Evolutionary conservation across 2,797 vertebrate species (phyloP).

Genomic region (Enteromius trimaculatus): DNA sequence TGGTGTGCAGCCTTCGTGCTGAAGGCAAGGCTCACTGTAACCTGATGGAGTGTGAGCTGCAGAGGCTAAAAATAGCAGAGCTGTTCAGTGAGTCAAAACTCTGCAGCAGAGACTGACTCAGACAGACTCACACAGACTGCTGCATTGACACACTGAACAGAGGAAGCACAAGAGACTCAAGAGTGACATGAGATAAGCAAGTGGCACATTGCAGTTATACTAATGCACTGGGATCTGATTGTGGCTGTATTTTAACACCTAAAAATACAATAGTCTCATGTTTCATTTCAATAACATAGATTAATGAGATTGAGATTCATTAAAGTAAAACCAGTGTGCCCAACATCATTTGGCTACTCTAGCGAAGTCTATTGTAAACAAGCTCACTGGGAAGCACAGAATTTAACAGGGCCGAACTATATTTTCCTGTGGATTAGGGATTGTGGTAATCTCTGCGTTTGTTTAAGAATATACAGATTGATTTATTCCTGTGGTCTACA

Average conservation of each 20-base stretch:
- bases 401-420: slow-evolving; percentile 55
- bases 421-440: slow-evolving; percentile 67
- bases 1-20: slow-evolving; percentile 22
- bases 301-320: neutral
- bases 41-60: slow-evolving; percentile 67
- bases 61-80: slow-evolving; percentile 74
- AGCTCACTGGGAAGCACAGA: slow-evolving; percentile 59
- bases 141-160: slow-evolving; percentile 40
- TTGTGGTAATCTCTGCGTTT: slow-evolving; percentile 71
- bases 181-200: neutral
- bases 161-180: neutral
- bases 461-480: slow-evolving; percentile 66
- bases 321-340: neutral
- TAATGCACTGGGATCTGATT: neutral
- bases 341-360: neutral
- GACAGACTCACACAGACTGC: slow-evolving; percentile 27
- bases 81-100: slow-evolving; percentile 37
- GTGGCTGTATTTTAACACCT: neutral
- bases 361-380: slow-evolving; percentile 8
- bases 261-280: neutral
- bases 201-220: neutral
- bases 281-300: neutral
- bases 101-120: slow-evolving; percentile 33
- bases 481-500: slow-evolving; percentile 45
- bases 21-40: slow-evolving; percentile 57